Conservation (phyloP, 2,888 invertebrate genomes). For the Luperina testacea region DNA sequence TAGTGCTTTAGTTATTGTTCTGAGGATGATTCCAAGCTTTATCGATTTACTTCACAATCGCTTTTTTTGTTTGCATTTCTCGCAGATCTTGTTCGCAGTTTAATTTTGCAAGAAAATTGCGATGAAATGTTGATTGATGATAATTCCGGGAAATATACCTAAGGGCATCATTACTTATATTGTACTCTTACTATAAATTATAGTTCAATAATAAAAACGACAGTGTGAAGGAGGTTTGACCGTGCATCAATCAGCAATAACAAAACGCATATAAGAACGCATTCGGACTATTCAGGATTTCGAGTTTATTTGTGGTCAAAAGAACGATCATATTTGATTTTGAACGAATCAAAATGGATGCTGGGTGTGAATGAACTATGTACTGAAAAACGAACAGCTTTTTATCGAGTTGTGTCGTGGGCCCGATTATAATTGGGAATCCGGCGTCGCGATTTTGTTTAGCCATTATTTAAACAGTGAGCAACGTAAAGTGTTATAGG, state of each 20-base stretch:
- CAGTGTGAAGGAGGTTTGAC: not conserved
- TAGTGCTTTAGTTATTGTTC: no score
- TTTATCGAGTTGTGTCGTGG: conserved; percentile 90
- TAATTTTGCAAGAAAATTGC: not conserved
- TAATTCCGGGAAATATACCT: not conserved
- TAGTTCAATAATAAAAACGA: not conserved
- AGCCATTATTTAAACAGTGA: conserved; percentile 80
- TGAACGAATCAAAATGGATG: conserved; percentile 91
- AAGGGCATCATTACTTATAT: no score
- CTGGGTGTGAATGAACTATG: conserved; percentile 91
- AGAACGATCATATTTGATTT: conserved; percentile 89
- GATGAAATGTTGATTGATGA: not conserved
- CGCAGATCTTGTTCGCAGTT: not conserved
- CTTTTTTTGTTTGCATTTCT: not conserved
- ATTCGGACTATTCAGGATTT: conserved; percentile 75
- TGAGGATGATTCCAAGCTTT: not conserved
- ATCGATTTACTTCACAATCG: not conserved
- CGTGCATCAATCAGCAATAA: conserved; percentile 54
- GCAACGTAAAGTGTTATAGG: conserved; percentile 77
- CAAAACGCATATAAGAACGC: conserved; percentile 76
- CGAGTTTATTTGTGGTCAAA: conserved; percentile 81
- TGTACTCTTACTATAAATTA: not conserved
- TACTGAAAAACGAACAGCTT: conserved; percentile 90
- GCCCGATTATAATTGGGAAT: conserved; percentile 86
- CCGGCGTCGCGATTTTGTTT: conserved; percentile 84